Percentiles rank a stretch among this genome's conserved stretches.
These are phyloP conservation scores for Trissolcus japonicus DNA, from an alignment of 2,888 invertebrate species.

Conservation along the genomic window DNA sequence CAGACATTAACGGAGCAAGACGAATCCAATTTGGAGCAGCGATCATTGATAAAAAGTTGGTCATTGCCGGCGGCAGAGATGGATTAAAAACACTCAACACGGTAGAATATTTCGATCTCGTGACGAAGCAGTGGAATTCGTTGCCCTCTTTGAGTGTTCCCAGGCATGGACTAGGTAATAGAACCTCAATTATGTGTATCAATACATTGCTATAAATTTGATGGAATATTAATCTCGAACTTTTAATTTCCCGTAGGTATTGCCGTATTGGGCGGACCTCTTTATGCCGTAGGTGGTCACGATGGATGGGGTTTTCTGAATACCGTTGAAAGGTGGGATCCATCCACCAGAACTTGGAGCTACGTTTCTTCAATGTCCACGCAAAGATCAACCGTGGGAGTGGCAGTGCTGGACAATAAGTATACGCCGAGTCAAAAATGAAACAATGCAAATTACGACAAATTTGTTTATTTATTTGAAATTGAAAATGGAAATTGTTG, in stretches of 20 bases:
- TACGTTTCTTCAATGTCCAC: slow-evolving; percentile 93
- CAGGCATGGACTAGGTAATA: slow-evolving; percentile 84
- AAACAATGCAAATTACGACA: background rate
- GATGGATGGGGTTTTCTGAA: slow-evolving; percentile 97
- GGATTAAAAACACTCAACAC: slow-evolving; percentile 95
- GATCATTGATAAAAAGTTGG: slow-evolving; percentile 87
- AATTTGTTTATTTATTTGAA: background rate
- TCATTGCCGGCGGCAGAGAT: slow-evolving; percentile 93
- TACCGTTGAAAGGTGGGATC: slow-evolving; percentile 96
- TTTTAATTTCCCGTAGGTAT: slow-evolving; percentile 75
- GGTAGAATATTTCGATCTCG: slow-evolving; percentile 92
- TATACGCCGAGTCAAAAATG: slow-evolving; percentile 61
- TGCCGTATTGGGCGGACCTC: slow-evolving; percentile 87
- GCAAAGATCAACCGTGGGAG: slow-evolving; percentile 92
- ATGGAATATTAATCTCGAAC: background rate
- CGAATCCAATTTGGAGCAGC: slow-evolving; percentile 95
- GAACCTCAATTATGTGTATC: too few species aligned
- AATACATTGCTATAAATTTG: background rate
- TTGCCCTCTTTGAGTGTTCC: slow-evolving; percentile 94
- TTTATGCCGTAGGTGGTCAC: slow-evolving; percentile 97
- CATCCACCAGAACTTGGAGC: slow-evolving; percentile 90
- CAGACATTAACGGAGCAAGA: slow-evolving; percentile 87
- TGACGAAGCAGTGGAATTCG: slow-evolving; percentile 86
- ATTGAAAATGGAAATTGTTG: slow-evolving; percentile 55
- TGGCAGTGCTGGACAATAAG: slow-evolving; percentile 88